Percentiles rank a stretch among this genome's conserved stretches.
Evolutionary conservation across 2,797 vertebrate genomes (phyloP).

Genomic region (Chaunax sp.): DNA sequence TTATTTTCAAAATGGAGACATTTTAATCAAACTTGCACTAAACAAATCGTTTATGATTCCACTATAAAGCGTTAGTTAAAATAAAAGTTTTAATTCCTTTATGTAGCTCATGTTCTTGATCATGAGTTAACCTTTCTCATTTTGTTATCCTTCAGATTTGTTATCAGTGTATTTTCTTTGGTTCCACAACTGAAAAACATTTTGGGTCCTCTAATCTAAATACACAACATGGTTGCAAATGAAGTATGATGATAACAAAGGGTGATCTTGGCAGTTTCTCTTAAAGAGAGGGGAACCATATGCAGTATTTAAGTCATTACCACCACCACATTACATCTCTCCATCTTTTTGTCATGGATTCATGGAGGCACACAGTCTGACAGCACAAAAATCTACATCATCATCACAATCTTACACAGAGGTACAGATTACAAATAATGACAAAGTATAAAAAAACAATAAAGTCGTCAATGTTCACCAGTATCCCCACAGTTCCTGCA

Average conservation of each 20-base stretch:
- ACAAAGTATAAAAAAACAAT: constrained; percentile 18
- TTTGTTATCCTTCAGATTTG: too few species aligned
- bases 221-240: background rate
- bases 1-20: too few species aligned
- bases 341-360: constrained; percentile 20
- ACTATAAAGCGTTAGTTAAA: too few species aligned
- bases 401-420: constrained; percentile 1
- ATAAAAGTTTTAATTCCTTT: too few species aligned
- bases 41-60: too few species aligned
- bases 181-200: background rate
- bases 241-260: background rate
- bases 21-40: too few species aligned
- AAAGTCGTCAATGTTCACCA: constrained; percentile 50
- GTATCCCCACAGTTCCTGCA: constrained; percentile 56
- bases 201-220: background rate
- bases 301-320: background rate
- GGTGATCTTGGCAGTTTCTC: too few species aligned
- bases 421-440: background rate
- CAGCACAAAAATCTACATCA: constrained; percentile 8
- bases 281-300: too few species aligned
- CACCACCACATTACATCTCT: background rate
- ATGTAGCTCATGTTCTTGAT: too few species aligned
- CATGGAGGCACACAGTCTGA: background rate
- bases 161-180: background rate
- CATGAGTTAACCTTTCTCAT: too few species aligned